Percentiles rank a stretch among this genome's conserved stretches.
These are phyloP conservation scores for Hestina assimilis DNA, from an alignment of 1,140 invertebrate species.

Conservation along the genomic window DNA sequence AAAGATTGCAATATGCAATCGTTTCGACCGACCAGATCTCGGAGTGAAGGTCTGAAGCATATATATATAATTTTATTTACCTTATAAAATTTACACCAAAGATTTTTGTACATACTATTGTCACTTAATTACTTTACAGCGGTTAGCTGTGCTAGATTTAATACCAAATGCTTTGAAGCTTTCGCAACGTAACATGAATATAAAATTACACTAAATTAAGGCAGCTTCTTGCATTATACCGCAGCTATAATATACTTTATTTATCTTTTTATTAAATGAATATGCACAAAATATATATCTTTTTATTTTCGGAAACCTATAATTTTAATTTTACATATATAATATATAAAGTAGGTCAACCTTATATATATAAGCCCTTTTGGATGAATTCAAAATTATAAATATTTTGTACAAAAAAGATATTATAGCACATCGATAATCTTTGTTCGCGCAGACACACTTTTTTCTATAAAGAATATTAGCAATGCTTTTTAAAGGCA, in stretches of 20 bases:
- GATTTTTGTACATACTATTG: conserved; percentile 72
- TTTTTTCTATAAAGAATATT: no score
- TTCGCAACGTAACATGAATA: conserved; percentile 51
- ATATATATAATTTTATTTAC: conserved; percentile 44
- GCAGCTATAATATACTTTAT: conserved; percentile 47
- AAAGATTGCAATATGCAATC: conserved; percentile 69
- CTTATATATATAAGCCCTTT: no score
- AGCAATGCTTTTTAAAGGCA: no score
- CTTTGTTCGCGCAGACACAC: no score
- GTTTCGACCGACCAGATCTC: conserved; percentile 77
- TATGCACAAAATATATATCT: conserved; percentile 29
- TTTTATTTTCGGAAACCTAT: conserved; percentile 30
- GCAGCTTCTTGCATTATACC: conserved; percentile 67
- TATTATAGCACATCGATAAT: no score
- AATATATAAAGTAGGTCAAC: not conserved
- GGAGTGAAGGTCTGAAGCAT: conserved; percentile 66
- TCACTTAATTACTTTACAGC: conserved; percentile 51
- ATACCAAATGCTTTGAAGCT: conserved; percentile 63
- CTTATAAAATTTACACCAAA: conserved; percentile 53
- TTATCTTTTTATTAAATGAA: conserved; percentile 70
- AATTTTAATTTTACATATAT: not conserved
- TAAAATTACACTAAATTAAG: conserved; percentile 52
- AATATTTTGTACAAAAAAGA: no score
- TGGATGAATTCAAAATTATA: no score
- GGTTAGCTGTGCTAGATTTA: conserved; percentile 60